These are phyloP conservation scores for Montipora sp. DNA, from an alignment of 64 coral and sea anemone species.

Conservation along the genomic window DNA sequence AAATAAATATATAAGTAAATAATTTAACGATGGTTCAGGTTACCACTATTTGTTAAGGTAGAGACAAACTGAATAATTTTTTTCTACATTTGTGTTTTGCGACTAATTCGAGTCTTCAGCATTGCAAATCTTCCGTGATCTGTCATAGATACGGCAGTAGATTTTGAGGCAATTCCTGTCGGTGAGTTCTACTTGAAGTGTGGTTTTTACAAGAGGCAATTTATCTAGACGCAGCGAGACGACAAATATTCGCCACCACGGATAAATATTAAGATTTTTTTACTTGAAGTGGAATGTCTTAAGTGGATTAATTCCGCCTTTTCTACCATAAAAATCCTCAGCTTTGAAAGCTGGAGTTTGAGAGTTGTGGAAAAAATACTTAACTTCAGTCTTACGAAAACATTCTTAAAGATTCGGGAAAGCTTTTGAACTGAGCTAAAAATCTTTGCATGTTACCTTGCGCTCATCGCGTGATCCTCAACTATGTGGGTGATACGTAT, in stretches of 20 bases:
- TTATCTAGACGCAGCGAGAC: neutral
- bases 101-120: neutral
- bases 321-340: neutral
- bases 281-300: neutral
- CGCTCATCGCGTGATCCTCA: constrained; percentile 22
- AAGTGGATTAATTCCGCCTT: neutral
- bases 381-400: neutral
- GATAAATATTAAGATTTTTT: neutral
- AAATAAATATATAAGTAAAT: too few species aligned
- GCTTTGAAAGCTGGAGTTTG: neutral
- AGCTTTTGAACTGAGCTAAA: neutral
- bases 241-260: neutral
- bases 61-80: neutral
- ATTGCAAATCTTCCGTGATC: neutral
- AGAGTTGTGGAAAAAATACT: neutral
- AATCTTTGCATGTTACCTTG: neutral
- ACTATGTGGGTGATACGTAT: neutral
- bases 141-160: neutral
- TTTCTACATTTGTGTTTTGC: neutral
- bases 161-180: neutral
- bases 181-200: neutral
- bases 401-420: neutral
- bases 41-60: neutral
- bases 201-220: neutral
- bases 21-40: neutral